Conservation (phyloP, 2,888 invertebrate species). For the Orthosia gracilis region DNA sequence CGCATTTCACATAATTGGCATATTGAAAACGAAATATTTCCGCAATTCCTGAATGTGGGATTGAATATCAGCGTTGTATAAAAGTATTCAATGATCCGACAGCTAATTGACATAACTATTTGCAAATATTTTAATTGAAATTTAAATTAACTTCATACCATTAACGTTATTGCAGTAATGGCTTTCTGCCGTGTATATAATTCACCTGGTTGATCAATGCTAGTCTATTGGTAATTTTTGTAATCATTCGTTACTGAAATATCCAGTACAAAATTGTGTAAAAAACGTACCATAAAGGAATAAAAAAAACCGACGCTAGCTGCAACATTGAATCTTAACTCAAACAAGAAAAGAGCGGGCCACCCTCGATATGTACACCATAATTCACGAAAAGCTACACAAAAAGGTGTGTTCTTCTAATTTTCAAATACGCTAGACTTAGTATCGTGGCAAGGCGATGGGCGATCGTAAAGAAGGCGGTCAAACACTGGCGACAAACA, state of each 20-base stretch:
- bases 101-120: conserved; percentile 33
- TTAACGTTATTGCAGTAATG: background rate
- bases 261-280: too few relatives aligned
- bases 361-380: conserved; percentile 40
- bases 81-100: conserved; percentile 20
- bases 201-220: background rate
- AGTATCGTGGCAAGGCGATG: conserved; percentile 66
- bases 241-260: background rate
- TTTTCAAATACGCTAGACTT: conserved; percentile 62
- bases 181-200: background rate
- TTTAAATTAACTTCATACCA: background rate
- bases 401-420: conserved; percentile 57
- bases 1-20: conserved; percentile 43
- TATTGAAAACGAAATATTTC: conserved; percentile 41
- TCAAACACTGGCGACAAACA: conserved; percentile 86
- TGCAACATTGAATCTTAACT: conserved; percentile 24
- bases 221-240: background rate
- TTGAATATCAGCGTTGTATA: conserved; percentile 6
- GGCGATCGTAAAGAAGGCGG: conserved; percentile 85
- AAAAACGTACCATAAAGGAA: background rate
- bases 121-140: conserved; percentile 3
- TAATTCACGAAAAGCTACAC: conserved; percentile 48
- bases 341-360: conserved; percentile 24
- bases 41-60: conserved; percentile 19
- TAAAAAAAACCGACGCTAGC: background rate